Evolutionary conservation across 2,113 vertebrate species (phyloP), one percentile per base, ranked within the genome.

Genomic region (Dolichotis patagonum): DNA sequence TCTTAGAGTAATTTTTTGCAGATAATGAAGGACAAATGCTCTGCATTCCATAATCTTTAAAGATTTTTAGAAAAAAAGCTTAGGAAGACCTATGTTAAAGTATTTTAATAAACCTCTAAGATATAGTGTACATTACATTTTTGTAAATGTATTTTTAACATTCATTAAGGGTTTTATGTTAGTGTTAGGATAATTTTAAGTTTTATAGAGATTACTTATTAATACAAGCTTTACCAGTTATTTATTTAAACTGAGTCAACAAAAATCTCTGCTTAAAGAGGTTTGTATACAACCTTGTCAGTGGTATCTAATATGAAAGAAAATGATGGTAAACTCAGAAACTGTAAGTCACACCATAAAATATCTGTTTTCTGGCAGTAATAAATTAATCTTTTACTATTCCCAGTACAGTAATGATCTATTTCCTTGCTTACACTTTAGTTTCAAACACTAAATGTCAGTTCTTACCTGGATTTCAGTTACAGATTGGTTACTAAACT

Each of bases 11-110:
- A 88, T 56, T 89, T 94, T 87, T 41, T 4, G 24, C 84, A 71
- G 52, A 75, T 43, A 58, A 46, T 32, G 22, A 95, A 71, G 24
- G 63, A 49, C 54, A 86, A 86, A 65, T 60, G 7, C n/a, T 81
- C 54, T 93, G n/a, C 85, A 62, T 22, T 81, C 71, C 91, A 14
- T 94, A 73, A 90, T 96, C 46, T 94, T 62, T 65, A 78, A 96
- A 96, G 22, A 67, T 54, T 88, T 97, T 49, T 35, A 35, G 60
- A 58, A 82, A 30, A n/a, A 14, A 81, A 83, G 84, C 54, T 30
- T 56, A 78, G 17, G 10, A n/a, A 30, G 43, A 78, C 82, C 90
- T 65, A 24, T 77, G 94, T 95, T 73, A 35, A 41, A 88, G 4
- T 60, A 12, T 52, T 88, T 88, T 77, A 32, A 77, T 22, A n/a